Percentiles rank a stretch among this genome's conserved stretches.
Conservation (phyloP, 2,797 vertebrate species). For the Aphelocoma californica region DNA sequence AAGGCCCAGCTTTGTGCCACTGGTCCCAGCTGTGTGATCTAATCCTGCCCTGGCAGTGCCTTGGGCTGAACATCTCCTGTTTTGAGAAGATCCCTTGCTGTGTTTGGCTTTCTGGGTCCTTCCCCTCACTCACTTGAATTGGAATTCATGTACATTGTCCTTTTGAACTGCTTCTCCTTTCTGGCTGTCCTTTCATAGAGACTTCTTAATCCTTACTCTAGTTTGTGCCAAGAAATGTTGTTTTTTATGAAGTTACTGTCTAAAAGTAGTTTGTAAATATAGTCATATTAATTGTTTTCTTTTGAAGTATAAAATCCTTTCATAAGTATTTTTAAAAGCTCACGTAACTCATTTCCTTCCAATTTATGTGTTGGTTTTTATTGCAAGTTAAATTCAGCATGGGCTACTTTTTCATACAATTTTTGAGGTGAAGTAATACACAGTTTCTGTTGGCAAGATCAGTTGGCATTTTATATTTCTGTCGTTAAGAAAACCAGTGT, state of each 20-base stretch:
- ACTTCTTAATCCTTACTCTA: not conserved
- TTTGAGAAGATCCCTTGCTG: not conserved
- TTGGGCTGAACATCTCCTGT: not conserved
- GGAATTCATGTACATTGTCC: fast-evolving
- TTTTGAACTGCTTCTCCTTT: not conserved
- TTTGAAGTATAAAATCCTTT: not conserved
- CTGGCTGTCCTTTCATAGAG: not conserved
- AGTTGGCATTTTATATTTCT: not conserved
- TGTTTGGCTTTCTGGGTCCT: not conserved
- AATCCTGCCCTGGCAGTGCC: not conserved
- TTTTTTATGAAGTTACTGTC: not conserved
- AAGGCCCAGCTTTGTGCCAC: not conserved
- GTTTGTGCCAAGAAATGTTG: not conserved
- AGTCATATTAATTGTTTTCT: not conserved
- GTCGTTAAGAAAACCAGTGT: not conserved
- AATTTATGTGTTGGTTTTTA: not conserved
- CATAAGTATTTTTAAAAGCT: not conserved
- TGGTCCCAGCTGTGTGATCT: not conserved
- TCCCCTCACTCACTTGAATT: not conserved
- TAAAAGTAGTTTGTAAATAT: not conserved
- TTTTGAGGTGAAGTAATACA: not conserved
- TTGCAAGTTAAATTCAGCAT: not conserved
- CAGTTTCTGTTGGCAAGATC: not conserved
- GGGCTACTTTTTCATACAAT: not conserved
- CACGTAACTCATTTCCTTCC: not conserved